Evolutionary conservation across 2,888 invertebrate species (phyloP).

Genomic region (Azorinus chamasolen): DNA sequence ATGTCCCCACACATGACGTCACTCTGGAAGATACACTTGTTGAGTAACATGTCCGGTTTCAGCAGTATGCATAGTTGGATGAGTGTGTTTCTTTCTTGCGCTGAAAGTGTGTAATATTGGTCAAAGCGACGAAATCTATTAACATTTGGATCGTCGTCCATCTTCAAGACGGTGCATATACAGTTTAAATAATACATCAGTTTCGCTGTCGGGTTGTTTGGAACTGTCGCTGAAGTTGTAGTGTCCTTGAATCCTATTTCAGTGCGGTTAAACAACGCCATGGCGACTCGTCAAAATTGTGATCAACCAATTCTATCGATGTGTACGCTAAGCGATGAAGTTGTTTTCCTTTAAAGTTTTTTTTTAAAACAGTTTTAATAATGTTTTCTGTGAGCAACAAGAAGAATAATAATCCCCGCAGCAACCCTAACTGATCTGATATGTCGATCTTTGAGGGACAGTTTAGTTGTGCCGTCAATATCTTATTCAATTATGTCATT

Average conservation of each 20-base stretch:
- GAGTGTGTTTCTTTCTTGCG: constrained; percentile 34
- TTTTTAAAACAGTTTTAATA: no score
- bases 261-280: constrained; percentile 38
- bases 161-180: constrained; percentile 44
- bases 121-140: constrained; percentile 23
- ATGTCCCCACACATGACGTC: constrained; percentile 43
- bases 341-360: no score
- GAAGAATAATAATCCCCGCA: no score
- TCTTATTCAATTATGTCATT: no score
- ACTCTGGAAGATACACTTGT: constrained; percentile 58
- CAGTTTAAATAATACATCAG: constrained; percentile 61
- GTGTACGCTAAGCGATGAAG: no score
- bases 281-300: no score
- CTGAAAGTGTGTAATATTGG: constrained; percentile 38
- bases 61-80: constrained; percentile 43
- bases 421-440: no score
- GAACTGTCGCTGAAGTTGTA: constrained; percentile 25
- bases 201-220: constrained; percentile 49
- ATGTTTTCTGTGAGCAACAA: no score
- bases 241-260: constrained; percentile 33
- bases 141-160: constrained; percentile 32
- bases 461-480: no score
- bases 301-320: no score
- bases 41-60: constrained; percentile 42
- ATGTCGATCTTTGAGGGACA: no score